Base-by-base conservation (phyloP, 2,888 invertebrate genomes). In the Athalia rosae region DNA sequence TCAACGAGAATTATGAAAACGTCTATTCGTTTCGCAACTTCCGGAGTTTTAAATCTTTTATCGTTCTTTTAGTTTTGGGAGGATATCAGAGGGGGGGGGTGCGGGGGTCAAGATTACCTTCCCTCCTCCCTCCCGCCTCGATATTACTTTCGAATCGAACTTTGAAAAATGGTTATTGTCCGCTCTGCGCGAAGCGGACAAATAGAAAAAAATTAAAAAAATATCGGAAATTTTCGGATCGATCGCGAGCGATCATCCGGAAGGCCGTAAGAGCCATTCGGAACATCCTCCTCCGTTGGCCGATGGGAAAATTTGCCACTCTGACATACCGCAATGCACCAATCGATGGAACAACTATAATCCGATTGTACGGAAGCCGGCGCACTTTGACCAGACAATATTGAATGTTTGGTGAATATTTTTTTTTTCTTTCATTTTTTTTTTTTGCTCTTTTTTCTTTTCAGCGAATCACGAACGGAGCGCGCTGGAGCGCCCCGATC, bases 281-380 rank as follows among this genome's bases (percentile, higher is more conserved):
- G 28, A 2, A 28, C 28, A 28, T 28, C 28, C n/a, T 6, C 43
- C 58, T 41, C 8, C 43, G 28, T 62, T 11, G n/a, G 41, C 11
- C 43, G 43, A n/a, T 6, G 11, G 62, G 0, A 41, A 41, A 43
- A 62, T 62, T n/a, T 62, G 6, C 28, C 62, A 62, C 62, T 67
- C 9, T 15, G 66, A 48, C 41, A 28, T 67, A 43, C 67, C 67
- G 67, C 67, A 67, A 67, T 67, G 67, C 67, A 67, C 67, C 67
- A 56, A 67, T 67, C 67, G 67, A 67, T 66, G 11, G 11, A 43
- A 41, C 53, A n/a, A 53, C 67, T 41, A 11, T n/a, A 53, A 67
- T 67, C 67, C 28, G 4, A 6, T 56, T 43, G 53, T 41, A 4
- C 53, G 53, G 28, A 13, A 8, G n/a, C 0, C 48, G 15, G 13